Base-by-base conservation (phyloP, 1,140 invertebrate species). In the Drosophila navojoa region DNA sequence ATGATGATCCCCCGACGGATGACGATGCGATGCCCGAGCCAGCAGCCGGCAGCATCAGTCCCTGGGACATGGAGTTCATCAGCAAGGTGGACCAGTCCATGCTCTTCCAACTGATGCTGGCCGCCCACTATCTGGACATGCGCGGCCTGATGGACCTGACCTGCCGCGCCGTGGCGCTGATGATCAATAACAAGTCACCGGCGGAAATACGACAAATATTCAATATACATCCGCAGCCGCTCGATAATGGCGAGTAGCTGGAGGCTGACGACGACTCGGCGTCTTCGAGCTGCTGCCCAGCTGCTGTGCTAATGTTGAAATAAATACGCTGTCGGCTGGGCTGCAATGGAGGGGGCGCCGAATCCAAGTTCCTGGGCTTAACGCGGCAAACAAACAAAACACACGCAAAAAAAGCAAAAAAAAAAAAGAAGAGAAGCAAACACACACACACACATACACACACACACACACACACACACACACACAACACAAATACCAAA, bases 81-180 rank as follows among this genome's bases (percentile, higher is more conserved):
- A 98, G 98, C 99, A 94, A 97, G 97, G 0, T 98, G 11, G 98
- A 99, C 92, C 97, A 98, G 92, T 98, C 98, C 60, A 99, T 98
- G 13, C 92, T 99, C 2, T 99, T 99, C 93, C 93, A 50, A 2
- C 93, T 99, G 10, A 99, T 96, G 74, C 91, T 96, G 93, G 98
- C 98, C 52, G 98, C 98, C 13, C 99, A 99, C 93, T 99, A 99
- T 27, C 13, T 50, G 49, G 98, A 99, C 91, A 99, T 99, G 66
- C 98, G 98, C 99, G 96, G 98, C 5, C 93, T 99, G 16, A 92
- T 99, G 59, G 98, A 99, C 93, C 98, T 99, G 0, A 98, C 98
- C 0, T 99, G 98, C 93, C 99, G 99, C 93, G 35, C 50, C 27
- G 29, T 50, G 22, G 49, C 49, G 5, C 27, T 7, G 5, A 50